Base-by-base conservation (phyloP, 1,140 invertebrate species). In the Chironomus striatipennis region DNA sequence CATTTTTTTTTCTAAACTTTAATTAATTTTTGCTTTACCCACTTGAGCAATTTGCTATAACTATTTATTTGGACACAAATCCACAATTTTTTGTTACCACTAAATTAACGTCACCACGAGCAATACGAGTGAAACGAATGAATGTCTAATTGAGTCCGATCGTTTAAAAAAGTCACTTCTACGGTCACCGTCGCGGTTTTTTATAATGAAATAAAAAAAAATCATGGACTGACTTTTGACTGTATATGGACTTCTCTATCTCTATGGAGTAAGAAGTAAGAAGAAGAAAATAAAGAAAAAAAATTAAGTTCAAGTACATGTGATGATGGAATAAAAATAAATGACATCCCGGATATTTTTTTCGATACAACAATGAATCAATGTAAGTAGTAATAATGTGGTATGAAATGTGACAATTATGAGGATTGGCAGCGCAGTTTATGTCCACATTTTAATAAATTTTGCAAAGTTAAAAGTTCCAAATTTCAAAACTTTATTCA, bases 311-410 rank as follows among this genome's bases (percentile, higher is more conserved):
- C 47, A 57, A 57, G 47, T 57, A 57, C 47, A 57, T n/a, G 47
- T 57, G 47, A 57, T 57, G 47, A 57, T 57, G 47, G n/a, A 57
- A 57, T 57, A 57, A 57, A 70, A 70, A 18, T 70, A 70, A 70
- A 70, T 70, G 65, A 70, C 65, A 70, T 70, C 65, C 65, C 65
- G 65, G 65, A 70, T 70, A 70, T 70, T 70, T 70, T 70, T 70
- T 7, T 67, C n/a, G n/a, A 12, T 12, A n/a, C 47, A 57, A 57
- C 24, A 34, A 34, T 5, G 24, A 34, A 34, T 34, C 24, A 34
- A 34, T 34, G 24, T 34, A n/a, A n/a, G n/a, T n/a, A n/a, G n/a
- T n/a, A 34, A 34, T 34, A 34, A 34, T 34, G 24, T 34, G 24
- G 24, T 34, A 2, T 34, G 24, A 34, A 34, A 34, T 34, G 1